phyloP scores from a whole-genome alignment of 1,140 invertebrate genomes.

The Forficula auricularia region DNA sequence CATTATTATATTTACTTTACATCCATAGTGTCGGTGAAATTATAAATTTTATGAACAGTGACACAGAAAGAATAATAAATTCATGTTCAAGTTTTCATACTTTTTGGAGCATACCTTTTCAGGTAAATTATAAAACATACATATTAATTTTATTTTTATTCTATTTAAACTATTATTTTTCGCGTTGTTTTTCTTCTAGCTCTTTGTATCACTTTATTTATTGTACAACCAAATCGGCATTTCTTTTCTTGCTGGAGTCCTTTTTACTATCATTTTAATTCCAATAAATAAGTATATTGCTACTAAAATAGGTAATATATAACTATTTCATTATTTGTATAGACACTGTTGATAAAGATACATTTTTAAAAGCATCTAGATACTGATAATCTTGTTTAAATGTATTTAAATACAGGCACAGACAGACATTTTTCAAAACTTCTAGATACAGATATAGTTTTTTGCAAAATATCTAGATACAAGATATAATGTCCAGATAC shows the following conservation, averaged over 20 bases:
- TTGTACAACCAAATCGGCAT: constrained; percentile 75
- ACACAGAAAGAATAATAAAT: constrained; percentile 86
- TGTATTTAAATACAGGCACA: not conserved
- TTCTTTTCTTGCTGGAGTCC: constrained; percentile 76
- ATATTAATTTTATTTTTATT: constrained; percentile 6
- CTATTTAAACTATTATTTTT: constrained; percentile 7
- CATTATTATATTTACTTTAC: no score
- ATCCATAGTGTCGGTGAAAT: constrained; percentile 67
- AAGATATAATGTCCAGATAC: no score
- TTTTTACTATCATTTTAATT: constrained; percentile 73
- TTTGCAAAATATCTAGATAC: no score
- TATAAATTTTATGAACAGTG: constrained; percentile 92
- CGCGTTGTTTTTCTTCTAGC: constrained; percentile 33
- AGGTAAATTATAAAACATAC: constrained; percentile 32
- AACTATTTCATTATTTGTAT: not conserved
- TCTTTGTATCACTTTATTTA: constrained; percentile 62
- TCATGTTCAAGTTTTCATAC: constrained; percentile 90
- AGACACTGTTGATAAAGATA: not conserved
- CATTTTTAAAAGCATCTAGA: not conserved
- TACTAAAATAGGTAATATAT: constrained; percentile 56
- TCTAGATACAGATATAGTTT: no score
- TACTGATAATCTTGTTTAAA: not conserved
- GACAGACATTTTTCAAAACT: not conserved
- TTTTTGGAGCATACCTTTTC: constrained; percentile 90
- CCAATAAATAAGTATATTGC: constrained; percentile 87